phyloP scores from a whole-genome alignment of 2,888 invertebrate genomes.

The Mallateleia sp. region DNA sequence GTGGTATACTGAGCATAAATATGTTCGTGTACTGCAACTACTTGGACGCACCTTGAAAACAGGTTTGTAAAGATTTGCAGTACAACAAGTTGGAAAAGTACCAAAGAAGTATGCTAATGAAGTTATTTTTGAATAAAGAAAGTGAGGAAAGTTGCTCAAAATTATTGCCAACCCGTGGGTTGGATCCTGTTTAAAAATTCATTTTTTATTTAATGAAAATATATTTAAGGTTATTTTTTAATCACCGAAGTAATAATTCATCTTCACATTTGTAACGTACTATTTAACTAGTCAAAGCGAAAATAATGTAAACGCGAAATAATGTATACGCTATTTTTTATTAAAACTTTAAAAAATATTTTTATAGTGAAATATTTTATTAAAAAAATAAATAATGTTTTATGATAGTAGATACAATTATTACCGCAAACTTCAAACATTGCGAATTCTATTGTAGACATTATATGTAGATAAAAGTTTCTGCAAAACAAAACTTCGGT shows the following conservation, averaged over 20 bases:
- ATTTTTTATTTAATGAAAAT: too few relatives aligned
- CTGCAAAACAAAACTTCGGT: conserved; percentile 38
- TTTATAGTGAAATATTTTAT: too few relatives aligned
- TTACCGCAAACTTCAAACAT: conserved; percentile 27
- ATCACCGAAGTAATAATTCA: too few relatives aligned
- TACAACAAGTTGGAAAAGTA: conserved; percentile 52
- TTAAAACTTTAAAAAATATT: too few relatives aligned
- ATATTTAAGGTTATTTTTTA: too few relatives aligned
- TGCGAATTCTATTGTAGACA: conserved; percentile 29
- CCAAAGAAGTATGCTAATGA: conserved; percentile 50
- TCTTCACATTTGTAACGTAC: too few relatives aligned
- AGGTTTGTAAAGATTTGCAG: conserved; percentile 56
- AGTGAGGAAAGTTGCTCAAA: conserved; percentile 22
- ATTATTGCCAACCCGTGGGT: background rate
- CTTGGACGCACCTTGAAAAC: conserved; percentile 67
- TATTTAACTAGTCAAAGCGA: too few relatives aligned
- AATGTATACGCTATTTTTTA: too few relatives aligned
- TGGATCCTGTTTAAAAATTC: background rate
- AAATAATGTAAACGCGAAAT: too few relatives aligned
- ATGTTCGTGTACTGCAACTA: conserved; percentile 44
- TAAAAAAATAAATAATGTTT: too few relatives aligned
- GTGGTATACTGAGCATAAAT: conserved; percentile 57
- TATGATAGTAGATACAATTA: too few relatives aligned
- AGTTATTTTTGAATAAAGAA: conserved; percentile 39
- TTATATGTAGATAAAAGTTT: conserved; percentile 35